Conservation (phyloP, 2,797 vertebrate species). For the Eurystomus glaucurus region DNA sequence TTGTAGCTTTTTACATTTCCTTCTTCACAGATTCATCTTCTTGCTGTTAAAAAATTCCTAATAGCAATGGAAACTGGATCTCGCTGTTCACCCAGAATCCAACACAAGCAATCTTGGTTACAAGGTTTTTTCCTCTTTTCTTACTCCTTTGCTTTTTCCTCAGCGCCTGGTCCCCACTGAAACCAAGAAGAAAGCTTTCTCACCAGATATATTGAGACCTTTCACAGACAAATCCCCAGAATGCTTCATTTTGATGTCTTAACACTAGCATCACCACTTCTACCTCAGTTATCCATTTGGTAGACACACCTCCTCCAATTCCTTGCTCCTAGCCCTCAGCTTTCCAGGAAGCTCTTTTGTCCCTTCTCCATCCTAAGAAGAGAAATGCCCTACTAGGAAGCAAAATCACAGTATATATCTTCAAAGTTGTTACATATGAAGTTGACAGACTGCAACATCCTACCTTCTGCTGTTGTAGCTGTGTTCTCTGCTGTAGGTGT, state of each 20-base stretch:
- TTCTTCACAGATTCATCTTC: not conserved
- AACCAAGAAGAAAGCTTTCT: slow-evolving; percentile 2
- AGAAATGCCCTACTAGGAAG: not conserved
- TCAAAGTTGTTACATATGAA: not conserved
- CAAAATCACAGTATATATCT: not conserved
- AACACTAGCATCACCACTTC: not conserved
- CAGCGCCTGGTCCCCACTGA: not conserved
- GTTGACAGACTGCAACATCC: not conserved
- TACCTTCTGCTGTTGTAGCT: not conserved
- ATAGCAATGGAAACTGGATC: not conserved
- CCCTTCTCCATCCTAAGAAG: not conserved
- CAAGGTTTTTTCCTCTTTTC: not conserved
- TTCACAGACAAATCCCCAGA: not conserved
- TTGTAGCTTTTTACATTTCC: not conserved
- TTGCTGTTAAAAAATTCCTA: not conserved
- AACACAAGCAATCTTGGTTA: not conserved
- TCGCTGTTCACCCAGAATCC: not conserved
- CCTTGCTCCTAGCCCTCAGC: not conserved
- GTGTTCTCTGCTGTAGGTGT: not conserved
- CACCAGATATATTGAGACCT: not conserved
- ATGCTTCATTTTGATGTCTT: not conserved
- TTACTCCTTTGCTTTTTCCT: not conserved
- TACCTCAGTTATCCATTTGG: not conserved
- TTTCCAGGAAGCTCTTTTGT: not conserved
- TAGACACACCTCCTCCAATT: not conserved